A percentile compares a stretch with the other conserved stretches of the same genome.
phyloP scores from a whole-genome alignment of 1,140 invertebrate genomes.

The Bacillus rossius region DNA sequence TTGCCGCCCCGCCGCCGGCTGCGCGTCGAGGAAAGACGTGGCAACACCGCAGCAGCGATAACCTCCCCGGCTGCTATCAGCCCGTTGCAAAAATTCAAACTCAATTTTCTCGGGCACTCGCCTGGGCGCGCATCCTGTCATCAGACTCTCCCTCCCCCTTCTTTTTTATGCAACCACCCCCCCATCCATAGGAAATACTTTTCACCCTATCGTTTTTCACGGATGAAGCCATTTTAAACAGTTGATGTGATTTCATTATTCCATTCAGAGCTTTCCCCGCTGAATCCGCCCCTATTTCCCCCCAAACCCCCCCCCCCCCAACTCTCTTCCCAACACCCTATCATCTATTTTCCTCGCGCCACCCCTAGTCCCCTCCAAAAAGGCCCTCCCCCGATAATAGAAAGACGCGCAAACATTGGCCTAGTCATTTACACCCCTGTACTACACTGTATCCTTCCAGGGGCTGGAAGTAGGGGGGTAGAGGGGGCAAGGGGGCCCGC shows the following conservation, averaged over 20 bases:
- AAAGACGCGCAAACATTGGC: conserved; percentile 14
- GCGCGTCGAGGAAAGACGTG: no score
- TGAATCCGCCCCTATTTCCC: no score
- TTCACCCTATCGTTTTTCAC: no score
- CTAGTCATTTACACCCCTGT: conserved; percentile 15
- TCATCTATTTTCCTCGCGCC: background rate
- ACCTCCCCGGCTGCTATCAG: no score
- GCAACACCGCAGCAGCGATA: no score
- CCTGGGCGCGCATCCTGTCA: background rate
- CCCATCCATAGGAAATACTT: no score
- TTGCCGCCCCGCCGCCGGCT: no score
- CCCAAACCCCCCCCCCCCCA: background rate
- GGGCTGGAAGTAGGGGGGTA: no score
- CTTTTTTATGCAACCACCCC: background rate
- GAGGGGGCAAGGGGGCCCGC: no score
- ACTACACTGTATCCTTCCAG: no score
- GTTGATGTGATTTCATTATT: conserved; percentile 15
- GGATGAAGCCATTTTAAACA: conserved; percentile 16
- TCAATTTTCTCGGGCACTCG: conserved; percentile 2
- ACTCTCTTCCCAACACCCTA: no score
- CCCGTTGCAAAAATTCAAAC: conserved; percentile 10
- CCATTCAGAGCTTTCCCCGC: conserved; percentile 1
- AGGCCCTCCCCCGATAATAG: no score
- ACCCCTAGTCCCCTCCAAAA: background rate
- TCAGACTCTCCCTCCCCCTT: background rate